phyloP scores from a whole-genome alignment of 2,888 invertebrate species.

The Choreutis nemorana region DNA sequence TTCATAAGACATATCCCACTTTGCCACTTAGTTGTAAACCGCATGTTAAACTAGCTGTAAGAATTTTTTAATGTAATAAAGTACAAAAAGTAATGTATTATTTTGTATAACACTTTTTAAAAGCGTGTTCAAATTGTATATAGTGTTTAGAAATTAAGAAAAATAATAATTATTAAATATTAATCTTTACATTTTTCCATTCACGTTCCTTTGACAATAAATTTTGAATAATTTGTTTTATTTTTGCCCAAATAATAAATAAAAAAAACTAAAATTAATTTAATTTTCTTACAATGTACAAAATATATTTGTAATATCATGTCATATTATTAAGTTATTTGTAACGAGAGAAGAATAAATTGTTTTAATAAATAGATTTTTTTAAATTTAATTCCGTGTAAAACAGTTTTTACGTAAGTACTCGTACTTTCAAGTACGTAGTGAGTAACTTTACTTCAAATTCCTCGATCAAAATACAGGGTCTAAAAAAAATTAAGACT shows the following conservation, averaged over 20 bases:
- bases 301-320: constrained; percentile 22
- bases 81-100: constrained; percentile 23
- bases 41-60: constrained; percentile 9
- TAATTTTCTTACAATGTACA: constrained; percentile 12
- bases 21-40: constrained; percentile 37
- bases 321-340: constrained; percentile 50
- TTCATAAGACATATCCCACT: constrained; percentile 49
- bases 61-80: constrained; percentile 14
- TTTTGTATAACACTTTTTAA: constrained; percentile 24
- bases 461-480: too few relatives aligned
- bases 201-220: too few relatives aligned
- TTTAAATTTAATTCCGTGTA: constrained; percentile 8
- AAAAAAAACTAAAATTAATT: background rate
- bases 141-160: constrained; percentile 15
- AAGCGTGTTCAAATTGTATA: constrained; percentile 37
- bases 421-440: too few relatives aligned
- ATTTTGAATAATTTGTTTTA: constrained; percentile 11
- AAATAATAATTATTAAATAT: too few relatives aligned
- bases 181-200: too few relatives aligned
- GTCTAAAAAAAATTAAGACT: too few relatives aligned
- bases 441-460: too few relatives aligned
- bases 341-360: constrained; percentile 45
- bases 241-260: constrained; percentile 18
- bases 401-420: too few relatives aligned
- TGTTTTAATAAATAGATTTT: constrained; percentile 28